A percentile compares a stretch with the other conserved stretches of the same genome.
These are phyloP conservation scores for Calonectris borealis DNA, from an alignment of 2,113 vertebrate genomes.

Conservation along the genomic window DNA sequence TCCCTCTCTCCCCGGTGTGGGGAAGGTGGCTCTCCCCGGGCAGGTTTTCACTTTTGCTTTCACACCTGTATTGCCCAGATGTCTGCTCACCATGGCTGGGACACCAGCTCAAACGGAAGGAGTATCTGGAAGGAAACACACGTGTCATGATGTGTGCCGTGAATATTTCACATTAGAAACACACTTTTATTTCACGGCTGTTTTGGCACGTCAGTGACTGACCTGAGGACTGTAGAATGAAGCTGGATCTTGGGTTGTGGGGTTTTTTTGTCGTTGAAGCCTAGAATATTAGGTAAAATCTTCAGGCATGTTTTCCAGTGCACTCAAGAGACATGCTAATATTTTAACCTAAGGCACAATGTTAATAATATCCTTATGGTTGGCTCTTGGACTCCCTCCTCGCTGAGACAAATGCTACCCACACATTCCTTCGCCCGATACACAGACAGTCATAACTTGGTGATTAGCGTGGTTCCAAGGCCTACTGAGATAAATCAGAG, in stretches of 20 bases:
- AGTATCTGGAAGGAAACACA: neutral
- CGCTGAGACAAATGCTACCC: neutral
- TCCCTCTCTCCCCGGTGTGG: neutral
- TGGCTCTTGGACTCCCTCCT: slow-evolving; percentile 4
- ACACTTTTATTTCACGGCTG: neutral
- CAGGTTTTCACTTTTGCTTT: neutral
- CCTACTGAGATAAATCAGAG: slow-evolving; percentile 42
- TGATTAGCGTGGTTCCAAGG: neutral
- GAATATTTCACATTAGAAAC: neutral
- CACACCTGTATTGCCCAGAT: neutral
- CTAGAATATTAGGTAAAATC: neutral
- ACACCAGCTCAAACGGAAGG: neutral
- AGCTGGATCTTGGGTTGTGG: neutral
- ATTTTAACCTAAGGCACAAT: neutral
- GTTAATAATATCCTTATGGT: neutral
- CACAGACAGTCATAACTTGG: slow-evolving; percentile 25
- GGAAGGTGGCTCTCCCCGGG: neutral
- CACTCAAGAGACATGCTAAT: neutral
- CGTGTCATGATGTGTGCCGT: neutral
- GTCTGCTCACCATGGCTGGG: neutral
- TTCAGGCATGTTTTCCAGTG: neutral
- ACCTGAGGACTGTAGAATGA: neutral
- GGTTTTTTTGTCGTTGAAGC: neutral
- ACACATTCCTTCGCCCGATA: neutral
- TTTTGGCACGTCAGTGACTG: neutral